Evolutionary conservation across 2,888 invertebrate species (phyloP), one percentile per base, ranked within the genome.

Genomic region (Cyclophora punctaria): DNA sequence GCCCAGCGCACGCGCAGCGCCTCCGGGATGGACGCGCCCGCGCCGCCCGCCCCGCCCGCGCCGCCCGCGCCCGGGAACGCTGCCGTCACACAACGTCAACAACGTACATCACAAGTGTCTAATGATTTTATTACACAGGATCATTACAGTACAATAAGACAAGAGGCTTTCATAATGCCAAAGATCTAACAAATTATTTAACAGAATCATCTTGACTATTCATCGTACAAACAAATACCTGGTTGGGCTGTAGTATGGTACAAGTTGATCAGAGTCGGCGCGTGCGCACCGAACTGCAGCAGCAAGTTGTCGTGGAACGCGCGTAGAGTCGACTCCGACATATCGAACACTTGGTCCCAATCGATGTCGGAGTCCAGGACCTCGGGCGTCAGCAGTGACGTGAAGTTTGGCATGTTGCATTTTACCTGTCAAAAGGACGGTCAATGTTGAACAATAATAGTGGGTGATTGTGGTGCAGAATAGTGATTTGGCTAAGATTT

Each of bases 281-380:
- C 89, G 64, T 92, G 91, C 3, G 93, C 92, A 0, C 91, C 90
- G 71, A 91, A 93, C 35, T 87, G 83, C 35, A 93, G 69, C 48
- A 93, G 76, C 47, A 93, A 64, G 55, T 89, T 89, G 55, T 92
- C 92, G 69, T 92, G 90, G 46, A 93, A 67, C 45, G 90, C 88
- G 34, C 89, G 86, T 48, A 93, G 67, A 37, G 85, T 78, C 3
- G 83, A 68, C 50, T 77, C 67, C 0, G 90, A 83, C 45, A 89
- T 80, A 54, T 91, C 90, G 73, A 89, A 90, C 53, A 88, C 89
- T 75, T 87, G 78, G 55, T 91, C 91, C 92, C 92, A 92, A 55
- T 91, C 90, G 34, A 92, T 86, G 59, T 90, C 88, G 5, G 89
- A 79, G 50, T 83, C 80, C 20, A 90, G 63, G 3, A 88, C 71